Base-by-base conservation (phyloP, 2,797 vertebrate genomes). In the Intellagama lesueurii region DNA sequence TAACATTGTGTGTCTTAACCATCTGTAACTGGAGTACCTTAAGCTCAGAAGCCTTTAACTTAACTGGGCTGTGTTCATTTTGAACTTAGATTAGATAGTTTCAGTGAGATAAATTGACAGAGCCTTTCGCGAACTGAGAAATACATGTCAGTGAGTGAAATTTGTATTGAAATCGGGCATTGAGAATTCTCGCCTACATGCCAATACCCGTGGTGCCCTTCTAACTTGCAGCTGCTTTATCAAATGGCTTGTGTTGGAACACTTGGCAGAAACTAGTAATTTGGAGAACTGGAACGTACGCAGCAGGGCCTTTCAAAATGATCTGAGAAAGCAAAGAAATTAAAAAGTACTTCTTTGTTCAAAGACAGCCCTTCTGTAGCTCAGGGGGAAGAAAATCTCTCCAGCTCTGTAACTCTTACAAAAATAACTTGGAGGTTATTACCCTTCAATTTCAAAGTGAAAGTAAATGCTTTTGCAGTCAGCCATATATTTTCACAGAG, bases 141-240 rank as follows among this genome's bases (percentile, higher is more conserved):
- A 16, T 64, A 52, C 49, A 22, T 81, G 32, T 44, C 78, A 24
- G 40, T 9, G 1, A 76, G 72, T 26, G 14, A 80, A 88, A 28
- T 44, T 75, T 87, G 89, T 89, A 83, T 78, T 81, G 60, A 73
- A 86, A 78, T 92, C 88, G 85, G 83, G 83, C 83, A 44, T 78
- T 89, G 68, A 76, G 87, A 86, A 28, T 66, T 19, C 89, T 83
- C 73, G 85, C 85, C 9, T 75, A 56, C 72, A 14, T 44, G 44
- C 1, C 7, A 3, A 32, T 60, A 82, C 86, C 30, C 68, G 68
- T 64, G 81, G 70, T 0, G 2, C 64, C 60, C 85, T 91, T 82
- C 4, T 19, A 5, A 47, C 76, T 89, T 83, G 86, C 87, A 92
- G 87, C 69, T 86, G 30, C 68, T 17, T 69, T 52, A 64, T 66